phyloP scores from a whole-genome alignment of 1,140 invertebrate genomes.

The Pogonognathellus flavescens region DNA sequence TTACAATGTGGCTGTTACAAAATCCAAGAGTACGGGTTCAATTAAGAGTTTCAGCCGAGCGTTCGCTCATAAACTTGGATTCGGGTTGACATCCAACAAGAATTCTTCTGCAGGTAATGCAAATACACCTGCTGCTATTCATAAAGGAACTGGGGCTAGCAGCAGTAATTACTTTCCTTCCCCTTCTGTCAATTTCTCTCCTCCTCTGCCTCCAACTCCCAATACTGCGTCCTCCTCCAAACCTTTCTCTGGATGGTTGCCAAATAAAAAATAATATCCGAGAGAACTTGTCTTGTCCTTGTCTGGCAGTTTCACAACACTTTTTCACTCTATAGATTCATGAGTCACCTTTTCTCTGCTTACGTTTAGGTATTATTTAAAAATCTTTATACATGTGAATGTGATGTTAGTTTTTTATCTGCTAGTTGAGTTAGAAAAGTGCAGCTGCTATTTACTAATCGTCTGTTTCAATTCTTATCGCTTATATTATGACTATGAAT shows the following conservation, averaged over 20 bases:
- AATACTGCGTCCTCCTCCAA: not conserved
- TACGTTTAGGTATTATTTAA: too few species aligned
- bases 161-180: not conserved
- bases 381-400: too few species aligned
- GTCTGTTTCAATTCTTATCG: too few species aligned
- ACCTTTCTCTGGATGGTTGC: conserved; percentile 19
- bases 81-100: not conserved
- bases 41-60: conserved; percentile 48
- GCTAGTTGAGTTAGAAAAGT: too few species aligned
- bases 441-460: too few species aligned
- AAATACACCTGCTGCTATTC: not conserved
- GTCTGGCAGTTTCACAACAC: too few species aligned
- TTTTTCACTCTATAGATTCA: too few species aligned
- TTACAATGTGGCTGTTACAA: conserved; percentile 51
- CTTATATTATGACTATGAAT: too few species aligned
- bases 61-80: conserved; percentile 17
- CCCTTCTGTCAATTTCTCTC: not conserved
- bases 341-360: too few species aligned
- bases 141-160: not conserved
- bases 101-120: not conserved
- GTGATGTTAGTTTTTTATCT: too few species aligned
- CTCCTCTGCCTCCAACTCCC: not conserved
- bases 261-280: not conserved
- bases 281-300: too few species aligned
- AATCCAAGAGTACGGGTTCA: conserved; percentile 59